A percentile compares a stretch with the other conserved stretches of the same genome.
phyloP scores from a whole-genome alignment of 1,140 invertebrate genomes.

The Ceratina australensis region DNA sequence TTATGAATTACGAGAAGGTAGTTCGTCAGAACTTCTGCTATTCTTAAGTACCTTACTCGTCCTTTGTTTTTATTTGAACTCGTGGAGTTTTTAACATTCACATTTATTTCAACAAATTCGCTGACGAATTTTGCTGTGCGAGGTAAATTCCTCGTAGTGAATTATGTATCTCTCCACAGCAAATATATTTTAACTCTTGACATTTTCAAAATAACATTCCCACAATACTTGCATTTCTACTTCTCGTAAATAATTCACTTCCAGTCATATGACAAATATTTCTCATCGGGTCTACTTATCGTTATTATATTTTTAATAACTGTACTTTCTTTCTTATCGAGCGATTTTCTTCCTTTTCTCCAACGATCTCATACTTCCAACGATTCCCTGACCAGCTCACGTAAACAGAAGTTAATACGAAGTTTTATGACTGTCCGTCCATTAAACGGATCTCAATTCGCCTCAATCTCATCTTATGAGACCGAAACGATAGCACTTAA shows the following conservation, averaged over 20 bases:
- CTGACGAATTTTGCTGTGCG: not conserved
- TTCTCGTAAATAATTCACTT: no score
- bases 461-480: not conserved
- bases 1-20: no score
- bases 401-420: conserved; percentile 7
- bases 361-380: not conserved
- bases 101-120: no score
- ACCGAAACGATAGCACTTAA: not conserved
- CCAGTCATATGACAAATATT: no score
- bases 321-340: not conserved
- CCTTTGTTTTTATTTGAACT: not conserved
- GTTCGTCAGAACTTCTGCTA: not conserved
- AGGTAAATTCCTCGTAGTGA: not conserved
- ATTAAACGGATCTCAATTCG: conserved; percentile 5
- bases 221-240: not conserved
- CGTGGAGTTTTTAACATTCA: not conserved
- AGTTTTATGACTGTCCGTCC: conserved; percentile 1
- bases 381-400: not conserved
- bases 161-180: not conserved
- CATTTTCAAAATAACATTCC: not conserved
- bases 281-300: no score
- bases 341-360: not conserved
- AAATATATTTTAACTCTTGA: not conserved
- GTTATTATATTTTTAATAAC: no score
- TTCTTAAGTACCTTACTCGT: not conserved